phyloP scores from a whole-genome alignment of 2,888 invertebrate species.

The Eremobia ochroleuca region DNA sequence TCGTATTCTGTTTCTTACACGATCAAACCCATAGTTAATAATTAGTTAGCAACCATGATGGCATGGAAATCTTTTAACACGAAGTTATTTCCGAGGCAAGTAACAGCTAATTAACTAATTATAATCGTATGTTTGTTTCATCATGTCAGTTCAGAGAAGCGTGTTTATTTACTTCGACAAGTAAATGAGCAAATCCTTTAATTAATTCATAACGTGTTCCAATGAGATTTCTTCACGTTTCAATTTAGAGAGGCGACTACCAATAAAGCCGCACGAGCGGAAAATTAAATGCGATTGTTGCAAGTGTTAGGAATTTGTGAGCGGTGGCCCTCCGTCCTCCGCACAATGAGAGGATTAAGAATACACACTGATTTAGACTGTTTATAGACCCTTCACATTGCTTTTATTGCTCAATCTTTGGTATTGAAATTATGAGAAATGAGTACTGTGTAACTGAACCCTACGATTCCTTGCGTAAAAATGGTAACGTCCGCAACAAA shows the following conservation, averaged over 20 bases:
- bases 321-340: conserved; percentile 73
- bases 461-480: conserved; percentile 11
- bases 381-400: conserved; percentile 22
- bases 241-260: conserved; percentile 78
- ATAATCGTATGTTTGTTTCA: conserved; percentile 43
- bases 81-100: conserved; percentile 22
- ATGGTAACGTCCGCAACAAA: conserved; percentile 40
- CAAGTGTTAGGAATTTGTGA: conserved; percentile 79
- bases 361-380: conserved; percentile 65
- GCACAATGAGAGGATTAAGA: conserved; percentile 75
- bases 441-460: conserved; percentile 14
- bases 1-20: too few relatives aligned
- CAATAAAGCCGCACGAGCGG: conserved; percentile 86
- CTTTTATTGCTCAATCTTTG: conserved; percentile 41
- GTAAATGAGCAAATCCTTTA: conserved; percentile 69
- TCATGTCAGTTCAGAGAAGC: conserved; percentile 47
- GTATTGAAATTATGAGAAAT: conserved; percentile 28
- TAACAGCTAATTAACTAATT: conserved; percentile 47
- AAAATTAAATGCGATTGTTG: conserved; percentile 88
- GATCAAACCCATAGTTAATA: neutral
- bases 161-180: conserved; percentile 51
- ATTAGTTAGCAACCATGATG: neutral
- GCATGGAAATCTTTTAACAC: conserved; percentile 9
- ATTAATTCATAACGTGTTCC: conserved; percentile 71
- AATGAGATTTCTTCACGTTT: conserved; percentile 77